Conservation (phyloP, 2,888 invertebrate species). For the Hanleya hanleyi region DNA sequence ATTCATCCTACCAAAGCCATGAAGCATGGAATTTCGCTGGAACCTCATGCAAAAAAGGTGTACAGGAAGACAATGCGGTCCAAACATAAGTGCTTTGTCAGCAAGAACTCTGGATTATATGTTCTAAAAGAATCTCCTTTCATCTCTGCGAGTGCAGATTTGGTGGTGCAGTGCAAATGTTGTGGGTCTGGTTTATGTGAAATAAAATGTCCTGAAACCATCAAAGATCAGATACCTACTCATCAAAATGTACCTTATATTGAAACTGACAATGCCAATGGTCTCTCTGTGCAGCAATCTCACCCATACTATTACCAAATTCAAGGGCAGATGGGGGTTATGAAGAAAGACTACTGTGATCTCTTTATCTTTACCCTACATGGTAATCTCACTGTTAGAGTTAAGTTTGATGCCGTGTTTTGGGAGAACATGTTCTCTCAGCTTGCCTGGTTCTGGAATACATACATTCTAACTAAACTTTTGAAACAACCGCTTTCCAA, state of each 20-base stretch:
- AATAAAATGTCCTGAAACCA: neutral
- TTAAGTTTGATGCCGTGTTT: neutral
- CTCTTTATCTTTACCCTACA: constrained; percentile 11
- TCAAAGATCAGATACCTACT: neutral
- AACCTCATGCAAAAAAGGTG: constrained; percentile 19
- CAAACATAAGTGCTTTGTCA: constrained; percentile 21
- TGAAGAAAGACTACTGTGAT: constrained; percentile 5
- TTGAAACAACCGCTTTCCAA: too few relatives aligned
- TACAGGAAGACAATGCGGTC: constrained; percentile 18
- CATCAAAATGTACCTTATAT: neutral
- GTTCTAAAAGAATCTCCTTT: constrained; percentile 9
- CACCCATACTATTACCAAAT: constrained; percentile 17
- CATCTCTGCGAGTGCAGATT: constrained; percentile 30
- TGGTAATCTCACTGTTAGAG: neutral
- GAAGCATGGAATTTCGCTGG: constrained; percentile 33
- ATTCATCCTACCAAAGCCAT: constrained; percentile 22
- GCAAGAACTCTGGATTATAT: constrained; percentile 16
- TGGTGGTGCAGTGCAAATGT: constrained; percentile 25
- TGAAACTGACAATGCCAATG: neutral
- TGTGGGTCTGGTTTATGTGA: constrained; percentile 23
- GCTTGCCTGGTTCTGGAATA: constrained; percentile 4
- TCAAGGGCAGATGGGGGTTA: constrained; percentile 16
- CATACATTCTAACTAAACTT: neutral
- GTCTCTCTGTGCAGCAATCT: neutral
- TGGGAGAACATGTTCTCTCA: neutral